These are phyloP conservation scores for Thereva unica DNA, from an alignment of 2,888 invertebrate species.

Conservation along the genomic window DNA sequence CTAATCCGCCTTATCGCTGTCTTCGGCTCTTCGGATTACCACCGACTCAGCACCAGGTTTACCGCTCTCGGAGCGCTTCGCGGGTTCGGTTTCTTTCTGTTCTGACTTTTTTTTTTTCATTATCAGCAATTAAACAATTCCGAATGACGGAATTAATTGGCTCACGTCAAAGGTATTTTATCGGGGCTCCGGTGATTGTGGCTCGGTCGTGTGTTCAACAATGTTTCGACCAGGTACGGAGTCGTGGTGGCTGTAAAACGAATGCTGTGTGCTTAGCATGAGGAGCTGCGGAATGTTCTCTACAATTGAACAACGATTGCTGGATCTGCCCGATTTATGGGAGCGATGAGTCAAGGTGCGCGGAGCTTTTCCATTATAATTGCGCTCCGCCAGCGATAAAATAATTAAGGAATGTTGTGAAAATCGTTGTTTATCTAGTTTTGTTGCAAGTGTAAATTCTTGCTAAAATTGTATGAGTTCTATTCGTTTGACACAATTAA, in stretches of 20 bases:
- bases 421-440: background rate
- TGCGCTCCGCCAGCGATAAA: background rate
- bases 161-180: constrained; percentile 24
- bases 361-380: no score
- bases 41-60: no score
- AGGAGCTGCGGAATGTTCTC: background rate
- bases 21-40: no score
- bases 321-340: background rate
- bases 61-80: no score
- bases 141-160: constrained; percentile 19
- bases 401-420: constrained; percentile 10
- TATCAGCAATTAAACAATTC: constrained; percentile 18
- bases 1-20: no score
- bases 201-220: background rate
- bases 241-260: no score
- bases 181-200: background rate
- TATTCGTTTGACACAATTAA: no score
- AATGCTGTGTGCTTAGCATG: no score
- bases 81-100: no score
- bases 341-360: background rate
- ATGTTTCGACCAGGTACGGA: no score
- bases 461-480: no score
- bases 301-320: background rate
- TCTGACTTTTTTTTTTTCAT: constrained; percentile 3
- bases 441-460: no score